Conservation (phyloP, 1,140 invertebrate species). For the Drosophila pectinifera region DNA sequence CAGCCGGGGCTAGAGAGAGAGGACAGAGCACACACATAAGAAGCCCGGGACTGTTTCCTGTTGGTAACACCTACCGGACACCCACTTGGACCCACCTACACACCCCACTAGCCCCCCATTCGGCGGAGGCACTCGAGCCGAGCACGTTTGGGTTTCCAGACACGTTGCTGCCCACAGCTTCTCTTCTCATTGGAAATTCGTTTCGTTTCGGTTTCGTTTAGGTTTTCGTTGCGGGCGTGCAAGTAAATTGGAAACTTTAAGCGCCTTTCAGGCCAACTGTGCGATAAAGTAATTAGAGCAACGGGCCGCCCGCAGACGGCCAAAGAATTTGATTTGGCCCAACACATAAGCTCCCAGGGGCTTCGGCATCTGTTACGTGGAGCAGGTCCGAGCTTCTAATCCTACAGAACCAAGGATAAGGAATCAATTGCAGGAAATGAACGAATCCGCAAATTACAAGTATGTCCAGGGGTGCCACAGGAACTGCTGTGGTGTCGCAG, state of each 20-base stretch:
- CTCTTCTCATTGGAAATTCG: constrained; percentile 75
- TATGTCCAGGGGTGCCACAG: constrained; percentile 5
- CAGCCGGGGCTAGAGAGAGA: constrained; percentile 11
- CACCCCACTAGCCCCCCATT: constrained; percentile 15
- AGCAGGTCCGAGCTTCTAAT: constrained; percentile 38
- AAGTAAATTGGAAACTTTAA: constrained; percentile 76
- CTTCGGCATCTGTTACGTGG: background rate
- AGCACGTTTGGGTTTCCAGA: constrained; percentile 68
- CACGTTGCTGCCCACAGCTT: constrained; percentile 65
- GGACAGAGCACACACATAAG: too few species aligned
- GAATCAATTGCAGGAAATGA: constrained; percentile 19
- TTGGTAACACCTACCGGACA: constrained; percentile 5
- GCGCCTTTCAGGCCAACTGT: constrained; percentile 60
- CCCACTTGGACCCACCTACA: constrained; percentile 14
- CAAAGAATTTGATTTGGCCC: constrained; percentile 39
- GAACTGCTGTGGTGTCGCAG: constrained; percentile 1
- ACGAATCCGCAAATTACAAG: background rate
- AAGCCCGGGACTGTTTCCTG: background rate
- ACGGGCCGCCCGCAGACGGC: constrained; percentile 18
- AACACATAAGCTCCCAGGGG: constrained; percentile 28
- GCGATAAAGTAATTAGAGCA: constrained; percentile 74
- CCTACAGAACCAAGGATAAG: constrained; percentile 32
- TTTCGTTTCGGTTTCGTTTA: constrained; percentile 35
- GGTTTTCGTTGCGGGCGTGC: constrained; percentile 55
- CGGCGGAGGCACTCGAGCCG: constrained; percentile 24